Evolutionary conservation across 2,797 vertebrate genomes (phyloP), one percentile per base, ranked within the genome.

Genomic region (Phylloscopus collybita): DNA sequence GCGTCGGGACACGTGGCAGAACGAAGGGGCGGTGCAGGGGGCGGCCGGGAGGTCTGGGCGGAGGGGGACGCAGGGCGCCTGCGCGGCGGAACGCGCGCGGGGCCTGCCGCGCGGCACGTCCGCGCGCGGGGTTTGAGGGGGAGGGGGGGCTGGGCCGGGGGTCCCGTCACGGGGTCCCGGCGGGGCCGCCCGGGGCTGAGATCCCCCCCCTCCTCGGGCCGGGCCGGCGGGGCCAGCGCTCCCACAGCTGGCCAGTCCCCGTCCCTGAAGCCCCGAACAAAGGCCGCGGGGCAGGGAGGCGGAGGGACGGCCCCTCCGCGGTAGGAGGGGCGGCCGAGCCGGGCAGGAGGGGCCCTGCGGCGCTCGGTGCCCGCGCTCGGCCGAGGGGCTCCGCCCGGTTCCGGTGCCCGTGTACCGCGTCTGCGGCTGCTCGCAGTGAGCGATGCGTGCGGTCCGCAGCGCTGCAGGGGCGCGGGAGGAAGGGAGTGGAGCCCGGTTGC

Each of bases 1-100:
- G 91, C 88, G 80, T 78, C 84, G 71, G 88, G 91, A 88, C 93
- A 91, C 81, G 90, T 96, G 93, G 97, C 97, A 71, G 81, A 85
- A 80, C 36, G 80, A 86, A 96, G 96, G 96, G 97, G 97, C 50
- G 67, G 67, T 8, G 67, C 50, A 50, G 50, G 29, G 38, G 67
- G 38, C 50, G 67, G 67, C 67, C 50, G 29, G n/a, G 12, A 42
- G 67, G 16, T 18, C 38, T 70, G 67, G 50, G 67, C 36, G 50
- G 50, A n/a, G 36, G 36, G 29, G 50, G 30, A 9, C 13, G 22
- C 13, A 71, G 30, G 9, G 38, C 69, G 69, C 50, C 12, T 71
- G 69, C 69, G 66, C 66, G 34, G 66, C 27, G 47, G 16, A 23
- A 36, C 20, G 67, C 67, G 45, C 45, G 36, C 27, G 47, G 38